These are phyloP conservation scores for Ephestia elutella DNA, from an alignment of 1,140 invertebrate genomes.

Conservation along the genomic window DNA sequence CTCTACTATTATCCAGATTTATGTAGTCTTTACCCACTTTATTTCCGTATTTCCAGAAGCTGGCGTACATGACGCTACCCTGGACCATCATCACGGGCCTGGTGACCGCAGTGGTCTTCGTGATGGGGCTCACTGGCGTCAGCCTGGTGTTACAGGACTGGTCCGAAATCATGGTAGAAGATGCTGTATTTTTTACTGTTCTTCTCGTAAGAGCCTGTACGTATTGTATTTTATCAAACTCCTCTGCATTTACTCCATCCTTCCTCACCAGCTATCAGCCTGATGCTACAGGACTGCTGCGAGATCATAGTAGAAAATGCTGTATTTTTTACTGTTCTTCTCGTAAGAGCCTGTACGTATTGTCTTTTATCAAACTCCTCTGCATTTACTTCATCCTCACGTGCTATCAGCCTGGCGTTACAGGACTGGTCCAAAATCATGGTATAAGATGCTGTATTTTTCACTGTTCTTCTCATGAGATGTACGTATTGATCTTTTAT, in stretches of 20 bases:
- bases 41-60: slow-evolving; percentile 38
- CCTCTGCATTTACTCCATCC: too few relatives aligned
- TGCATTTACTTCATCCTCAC: too few relatives aligned
- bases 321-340: slow-evolving; percentile 40
- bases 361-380: background rate
- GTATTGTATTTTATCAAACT: slow-evolving; percentile 13
- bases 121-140: slow-evolving; percentile 54
- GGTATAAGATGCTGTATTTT: slow-evolving; percentile 39
- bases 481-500: slow-evolving; percentile 36
- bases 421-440: slow-evolving; percentile 51
- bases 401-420: slow-evolving; percentile 57
- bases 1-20: too few relatives aligned
- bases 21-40: too few relatives aligned
- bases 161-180: slow-evolving; percentile 39
- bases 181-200: slow-evolving; percentile 38
- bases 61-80: slow-evolving; percentile 50
- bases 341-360: slow-evolving; percentile 52
- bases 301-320: slow-evolving; percentile 42
- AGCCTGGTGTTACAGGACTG: slow-evolving; percentile 60
- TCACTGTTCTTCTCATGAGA: slow-evolving; percentile 43
- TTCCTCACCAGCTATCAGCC: slow-evolving; percentile 37
- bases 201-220: slow-evolving; percentile 53
- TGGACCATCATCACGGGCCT: slow-evolving; percentile 66
- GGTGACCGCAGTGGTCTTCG: slow-evolving; percentile 49
- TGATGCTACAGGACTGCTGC: slow-evolving; percentile 55